Evolutionary conservation across 2,888 invertebrate genomes (phyloP).

Genomic region (Phyto melanocephala): DNA sequence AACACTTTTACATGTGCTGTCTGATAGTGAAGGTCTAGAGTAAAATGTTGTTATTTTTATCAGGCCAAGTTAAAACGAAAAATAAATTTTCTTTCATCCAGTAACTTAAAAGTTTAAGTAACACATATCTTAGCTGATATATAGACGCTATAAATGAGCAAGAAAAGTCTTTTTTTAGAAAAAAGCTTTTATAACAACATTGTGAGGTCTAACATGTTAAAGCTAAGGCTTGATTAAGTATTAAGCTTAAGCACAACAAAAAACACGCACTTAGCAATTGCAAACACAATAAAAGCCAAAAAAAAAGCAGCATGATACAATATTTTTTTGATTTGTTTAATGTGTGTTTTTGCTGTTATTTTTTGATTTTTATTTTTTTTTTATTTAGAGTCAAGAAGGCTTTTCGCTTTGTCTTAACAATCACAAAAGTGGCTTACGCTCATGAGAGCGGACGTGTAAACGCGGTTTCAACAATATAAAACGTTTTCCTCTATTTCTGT

Average conservation of each 20-base stretch:
- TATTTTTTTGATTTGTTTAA: conserved; percentile 25
- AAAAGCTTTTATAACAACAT: conserved; percentile 21
- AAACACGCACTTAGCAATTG: neutral
- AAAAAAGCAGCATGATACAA: conserved; percentile 33
- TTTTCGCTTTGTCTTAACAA: conserved; percentile 66
- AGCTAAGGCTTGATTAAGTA: conserved; percentile 14
- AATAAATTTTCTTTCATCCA: conserved; percentile 42
- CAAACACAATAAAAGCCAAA: conserved; percentile 26
- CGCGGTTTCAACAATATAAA: conserved; percentile 67
- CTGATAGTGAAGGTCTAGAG: conserved; percentile 59
- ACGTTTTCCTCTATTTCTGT: conserved; percentile 26
- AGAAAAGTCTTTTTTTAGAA: neutral
- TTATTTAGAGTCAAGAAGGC: conserved; percentile 53
- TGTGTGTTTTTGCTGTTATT: conserved; percentile 20
- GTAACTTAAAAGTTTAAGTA: neutral
- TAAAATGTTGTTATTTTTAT: conserved; percentile 31
- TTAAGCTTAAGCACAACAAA: conserved; percentile 19
- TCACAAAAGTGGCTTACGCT: conserved; percentile 75
- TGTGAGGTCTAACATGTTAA: neutral
- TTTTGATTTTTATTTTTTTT: conserved; percentile 13
- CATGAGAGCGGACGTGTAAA: conserved; percentile 77
- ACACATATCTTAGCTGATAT: neutral
- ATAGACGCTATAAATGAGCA: too few relatives aligned
- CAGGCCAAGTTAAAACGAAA: conserved; percentile 15
- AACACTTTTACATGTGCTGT: neutral